A percentile compares a stretch with the other conserved stretches of the same genome.
phyloP scores from a whole-genome alignment of 2,888 invertebrate species.

The Mamestra brassicae region DNA sequence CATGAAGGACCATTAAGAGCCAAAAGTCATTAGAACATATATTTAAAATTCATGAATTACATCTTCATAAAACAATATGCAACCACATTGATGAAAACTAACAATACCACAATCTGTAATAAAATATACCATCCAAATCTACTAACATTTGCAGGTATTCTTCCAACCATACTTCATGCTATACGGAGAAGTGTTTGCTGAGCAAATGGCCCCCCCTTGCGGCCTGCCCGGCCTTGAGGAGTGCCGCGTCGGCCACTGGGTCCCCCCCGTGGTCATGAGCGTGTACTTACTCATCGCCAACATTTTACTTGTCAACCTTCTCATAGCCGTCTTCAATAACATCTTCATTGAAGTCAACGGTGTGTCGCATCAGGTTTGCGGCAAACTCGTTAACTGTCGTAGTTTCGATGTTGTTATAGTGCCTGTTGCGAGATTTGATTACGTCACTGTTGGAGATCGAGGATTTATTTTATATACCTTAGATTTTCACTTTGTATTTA shows the following conservation, averaged over 20 bases:
- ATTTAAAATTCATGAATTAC: neutral
- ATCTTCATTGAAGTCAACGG: slow-evolving; percentile 99
- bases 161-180: slow-evolving; percentile 99
- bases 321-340: slow-evolving; percentile 99
- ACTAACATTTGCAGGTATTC: slow-evolving; percentile 94
- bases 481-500: slow-evolving; percentile 42
- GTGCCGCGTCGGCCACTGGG: slow-evolving; percentile 97
- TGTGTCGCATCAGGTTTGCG: slow-evolving; percentile 97
- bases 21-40: neutral
- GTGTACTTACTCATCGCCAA: slow-evolving; percentile 99
- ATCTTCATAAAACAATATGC: neutral
- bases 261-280: slow-evolving; percentile 98
- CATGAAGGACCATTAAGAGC: neutral
- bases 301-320: slow-evolving; percentile 98
- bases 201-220: slow-evolving; percentile 98
- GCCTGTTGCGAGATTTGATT: slow-evolving; percentile 90
- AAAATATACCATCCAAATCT: slow-evolving; percentile 56
- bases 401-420: slow-evolving; percentile 75
- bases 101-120: slow-evolving; percentile 33
- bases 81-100: slow-evolving; percentile 34
- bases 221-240: slow-evolving; percentile 93
- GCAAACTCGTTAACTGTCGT: slow-evolving; percentile 72
- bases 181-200: slow-evolving; percentile 99
- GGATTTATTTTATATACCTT: slow-evolving; percentile 46
- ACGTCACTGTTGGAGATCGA: slow-evolving; percentile 60